These are phyloP conservation scores for Oncorhynchus kisutch DNA, from an alignment of 2,113 vertebrate species.

Conservation along the genomic window DNA sequence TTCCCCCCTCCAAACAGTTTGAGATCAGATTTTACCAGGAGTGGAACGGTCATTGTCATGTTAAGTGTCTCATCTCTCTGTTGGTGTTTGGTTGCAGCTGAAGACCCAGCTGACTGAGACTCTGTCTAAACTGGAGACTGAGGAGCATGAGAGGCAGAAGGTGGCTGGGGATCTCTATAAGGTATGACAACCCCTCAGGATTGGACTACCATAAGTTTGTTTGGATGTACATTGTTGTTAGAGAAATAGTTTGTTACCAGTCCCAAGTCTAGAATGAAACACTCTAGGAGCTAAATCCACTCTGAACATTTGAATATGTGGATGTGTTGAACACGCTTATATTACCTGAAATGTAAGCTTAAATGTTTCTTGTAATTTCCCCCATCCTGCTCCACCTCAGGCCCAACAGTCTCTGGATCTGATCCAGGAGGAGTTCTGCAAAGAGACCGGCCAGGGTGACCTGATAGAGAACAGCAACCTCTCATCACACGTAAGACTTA, in stretches of 20 bases:
- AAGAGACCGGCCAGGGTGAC: conserved; percentile 77
- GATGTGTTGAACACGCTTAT: too few species aligned
- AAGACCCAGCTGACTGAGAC: conserved; percentile 90
- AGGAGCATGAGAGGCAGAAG: conserved; percentile 86
- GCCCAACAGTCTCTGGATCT: conserved; percentile 91
- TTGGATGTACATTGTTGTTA: too few species aligned
- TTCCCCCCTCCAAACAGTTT: background rate
- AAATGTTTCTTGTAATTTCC: background rate
- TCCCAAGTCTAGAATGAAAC: too few species aligned
- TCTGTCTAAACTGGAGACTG: conserved; percentile 82
- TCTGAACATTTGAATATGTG: too few species aligned
- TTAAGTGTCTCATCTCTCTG: background rate
- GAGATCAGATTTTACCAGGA: background rate
- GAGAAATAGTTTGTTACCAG: too few species aligned
- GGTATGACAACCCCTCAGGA: background rate
- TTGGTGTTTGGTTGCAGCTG: conserved; percentile 75
- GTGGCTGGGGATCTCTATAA: conserved; percentile 89
- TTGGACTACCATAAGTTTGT: background rate
- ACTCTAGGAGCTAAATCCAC: too few species aligned
- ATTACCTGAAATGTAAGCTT: too few species aligned
- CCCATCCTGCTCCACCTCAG: conserved; percentile 56
- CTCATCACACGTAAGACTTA: conserved; percentile 68
- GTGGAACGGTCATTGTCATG: background rate
- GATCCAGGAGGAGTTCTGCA: conserved; percentile 89
- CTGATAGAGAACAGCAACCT: conserved; percentile 89